Base-by-base conservation (phyloP, 2,113 vertebrate species). In the Amphiprion percula region DNA sequence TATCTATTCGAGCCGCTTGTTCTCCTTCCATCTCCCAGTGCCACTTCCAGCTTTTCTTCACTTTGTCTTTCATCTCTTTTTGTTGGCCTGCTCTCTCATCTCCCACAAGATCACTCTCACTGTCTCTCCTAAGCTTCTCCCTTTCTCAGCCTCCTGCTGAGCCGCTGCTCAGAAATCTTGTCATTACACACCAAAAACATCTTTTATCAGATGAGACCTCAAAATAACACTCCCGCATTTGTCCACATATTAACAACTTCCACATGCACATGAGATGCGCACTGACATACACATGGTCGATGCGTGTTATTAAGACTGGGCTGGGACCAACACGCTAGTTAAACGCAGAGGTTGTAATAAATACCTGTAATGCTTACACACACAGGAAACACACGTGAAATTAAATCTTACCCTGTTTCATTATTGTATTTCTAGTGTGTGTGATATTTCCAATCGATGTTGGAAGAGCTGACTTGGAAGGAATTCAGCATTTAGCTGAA, bases 31-130 rank as follows among this genome's bases (percentile, higher is more conserved):
- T 80, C 71, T 84, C 47, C 17, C 26, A 16, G 5, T 68, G 30
- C 52, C 75, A 83, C 75, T 80, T 83, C 28, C 71, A 80, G 64
- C 68, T 76, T 85, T 84, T 41, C 73, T 47, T 41, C 53, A 60
- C 26, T 41, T 82, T 70, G 74, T 79, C 82, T 88, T 88, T 90
- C 59, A 78, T 87, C 67, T 81, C 41, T 76, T 77, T 77, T 65
- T 37, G 59, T 68, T 74, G 33, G 54, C 54, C 37, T 65, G 49
- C 47, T 59, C 69, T 84, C 77, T 79, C 63, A 74, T 86, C 72
- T 78, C 61, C 30, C 46, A 56, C 53, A 64, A 71, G 49, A 84
- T 84, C 62, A 28, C 24, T 19, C 66, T 33, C 65, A 39, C 33
- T 10, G 19, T 37, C 46, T 53, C 61, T 1, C 30, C 53, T 49